These are phyloP conservation scores for Isoperla grammatica DNA, from an alignment of 2,888 invertebrate species.

Conservation along the genomic window DNA sequence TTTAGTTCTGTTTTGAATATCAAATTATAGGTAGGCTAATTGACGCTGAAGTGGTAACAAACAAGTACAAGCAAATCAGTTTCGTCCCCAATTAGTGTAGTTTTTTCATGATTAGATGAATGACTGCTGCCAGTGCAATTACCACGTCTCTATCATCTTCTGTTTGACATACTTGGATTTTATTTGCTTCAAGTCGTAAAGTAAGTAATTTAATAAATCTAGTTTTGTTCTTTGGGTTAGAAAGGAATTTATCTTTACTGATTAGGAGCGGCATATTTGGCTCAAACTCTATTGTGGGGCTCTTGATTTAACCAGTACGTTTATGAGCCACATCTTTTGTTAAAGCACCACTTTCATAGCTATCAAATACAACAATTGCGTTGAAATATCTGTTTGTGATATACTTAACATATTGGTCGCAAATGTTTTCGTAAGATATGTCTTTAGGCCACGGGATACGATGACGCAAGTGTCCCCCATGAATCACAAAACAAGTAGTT, in stretches of 20 bases:
- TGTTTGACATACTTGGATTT: too few species aligned
- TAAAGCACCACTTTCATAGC: too few species aligned
- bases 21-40: too few species aligned
- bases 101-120: neutral
- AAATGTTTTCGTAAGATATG: neutral
- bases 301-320: neutral
- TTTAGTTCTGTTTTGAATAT: too few species aligned
- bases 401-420: neutral
- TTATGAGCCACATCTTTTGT: too few species aligned
- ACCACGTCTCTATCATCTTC: neutral
- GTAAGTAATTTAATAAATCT: neutral
- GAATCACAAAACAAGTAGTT: neutral
- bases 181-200: neutral
- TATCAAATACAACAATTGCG: neutral
- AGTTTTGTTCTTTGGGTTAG: too few species aligned
- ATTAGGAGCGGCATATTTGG: too few species aligned
- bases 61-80: neutral
- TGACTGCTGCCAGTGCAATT: neutral
- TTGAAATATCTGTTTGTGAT: neutral
- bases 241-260: too few species aligned
- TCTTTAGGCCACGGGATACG: neutral
- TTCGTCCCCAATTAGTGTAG: neutral
- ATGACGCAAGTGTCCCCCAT: neutral
- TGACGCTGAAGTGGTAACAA: too few species aligned
- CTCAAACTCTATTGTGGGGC: neutral